Evolutionary conservation across 2,888 invertebrate species (phyloP), one percentile per base, ranked within the genome.

Genomic region (Archips crataeganus): DNA sequence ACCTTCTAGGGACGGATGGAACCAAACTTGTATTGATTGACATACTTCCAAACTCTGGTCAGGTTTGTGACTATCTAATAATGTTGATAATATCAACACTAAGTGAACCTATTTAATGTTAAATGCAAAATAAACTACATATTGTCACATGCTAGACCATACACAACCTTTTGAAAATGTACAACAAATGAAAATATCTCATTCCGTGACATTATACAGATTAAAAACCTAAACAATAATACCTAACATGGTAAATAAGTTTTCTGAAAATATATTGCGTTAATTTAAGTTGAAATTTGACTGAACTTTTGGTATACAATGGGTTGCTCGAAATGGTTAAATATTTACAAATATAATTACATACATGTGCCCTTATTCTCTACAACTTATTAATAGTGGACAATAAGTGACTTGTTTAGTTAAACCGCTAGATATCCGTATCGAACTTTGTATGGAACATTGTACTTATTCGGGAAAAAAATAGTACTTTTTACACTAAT

Each of bases 1-100:
- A 79, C 80, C 83, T 82, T 77, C 84, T 87, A 90, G 88, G 93
- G 93, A 93, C 93, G 93, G 93, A 93, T 85, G 87, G 80, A 86
- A 88, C 84, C 85, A 87, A 89, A 88, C 82, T 74, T 76, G 77
- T 82, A 79, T 79, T 79, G 79, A 81, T 80, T 79, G 78, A 81
- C 76, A 81, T 77, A 82, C 75, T 79, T 79, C 70, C 78, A 75
- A 82, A 77, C 66, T 79, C 79, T 65, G 66, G 64, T 76, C 82
- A 23, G 39, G 9, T 63, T 57, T n/a, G 39, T n/a, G 63, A 42
- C 64, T 9, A 42, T 62, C 45, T 59, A 64, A 59, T 69, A 64
- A 42, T 54, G 47, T 66, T 54, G 39, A 54, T 11, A 23, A 23
- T 54, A 15, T 42, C 34, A 45, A 57, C 11, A 54, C 47, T 42